Percentiles rank a stretch among this genome's conserved stretches.
Evolutionary conservation across 2,113 vertebrate species (phyloP).

Genomic region (Corythoichthys haematopterus): DNA sequence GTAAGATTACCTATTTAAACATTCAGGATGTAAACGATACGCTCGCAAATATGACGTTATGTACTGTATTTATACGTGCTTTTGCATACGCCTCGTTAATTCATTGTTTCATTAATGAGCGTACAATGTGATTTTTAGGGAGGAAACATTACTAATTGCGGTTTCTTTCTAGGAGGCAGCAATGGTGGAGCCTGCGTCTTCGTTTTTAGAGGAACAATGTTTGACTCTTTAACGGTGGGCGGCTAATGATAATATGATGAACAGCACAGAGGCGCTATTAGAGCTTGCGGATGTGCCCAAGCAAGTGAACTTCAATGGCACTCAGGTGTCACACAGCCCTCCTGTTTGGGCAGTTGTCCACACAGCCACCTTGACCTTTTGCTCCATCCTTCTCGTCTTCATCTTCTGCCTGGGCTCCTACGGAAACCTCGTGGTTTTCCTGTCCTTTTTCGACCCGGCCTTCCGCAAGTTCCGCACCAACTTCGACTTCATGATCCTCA

Average conservation of each 20-base stretch:
- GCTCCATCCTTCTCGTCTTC: slow-evolving; percentile 80
- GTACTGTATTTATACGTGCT: too few species aligned
- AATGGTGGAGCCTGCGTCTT: slow-evolving; percentile 36
- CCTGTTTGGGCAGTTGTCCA: slow-evolving; percentile 76
- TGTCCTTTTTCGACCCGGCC: slow-evolving; percentile 93
- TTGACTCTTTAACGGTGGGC: slow-evolving; percentile 23
- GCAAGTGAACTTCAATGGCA: slow-evolving; percentile 62
- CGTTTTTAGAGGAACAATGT: slow-evolving; percentile 5
- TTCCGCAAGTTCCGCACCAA: slow-evolving; percentile 93
- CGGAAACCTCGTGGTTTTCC: slow-evolving; percentile 90
- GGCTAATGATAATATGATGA: slow-evolving; percentile 73
- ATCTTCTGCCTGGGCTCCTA: slow-evolving; percentile 93
- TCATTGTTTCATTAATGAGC: neutral
- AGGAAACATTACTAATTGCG: neutral
- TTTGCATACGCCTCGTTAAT: too few species aligned
- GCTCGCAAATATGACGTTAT: neutral
- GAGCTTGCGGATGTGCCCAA: slow-evolving; percentile 63
- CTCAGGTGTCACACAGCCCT: slow-evolving; percentile 37
- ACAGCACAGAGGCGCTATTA: slow-evolving; percentile 72
- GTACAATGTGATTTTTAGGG: neutral
- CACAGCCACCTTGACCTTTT: slow-evolving; percentile 81
- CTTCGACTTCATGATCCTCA: slow-evolving; percentile 97
- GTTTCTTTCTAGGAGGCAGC: slow-evolving; percentile 40
- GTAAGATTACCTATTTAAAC: slow-evolving; percentile 10
- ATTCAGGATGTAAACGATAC: neutral